A percentile compares a stretch with the other conserved stretches of the same genome.
Evolutionary conservation across 1,140 invertebrate genomes (phyloP).

Genomic region (Drusus annulatus): DNA sequence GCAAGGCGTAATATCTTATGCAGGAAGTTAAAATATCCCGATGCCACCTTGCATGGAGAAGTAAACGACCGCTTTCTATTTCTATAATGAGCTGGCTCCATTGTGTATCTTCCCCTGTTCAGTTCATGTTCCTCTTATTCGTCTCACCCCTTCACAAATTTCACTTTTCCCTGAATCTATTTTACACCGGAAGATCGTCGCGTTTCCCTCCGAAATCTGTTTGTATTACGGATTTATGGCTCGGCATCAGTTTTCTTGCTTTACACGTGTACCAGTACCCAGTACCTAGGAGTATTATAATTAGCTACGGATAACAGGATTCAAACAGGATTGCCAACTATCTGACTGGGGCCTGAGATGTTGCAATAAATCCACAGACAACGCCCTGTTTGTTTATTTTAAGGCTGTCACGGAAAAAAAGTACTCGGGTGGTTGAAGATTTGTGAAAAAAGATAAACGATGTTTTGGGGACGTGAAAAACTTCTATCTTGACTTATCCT

Average conservation of each 20-base stretch:
- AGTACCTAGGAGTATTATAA: not conserved
- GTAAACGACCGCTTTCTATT: constrained; percentile 36
- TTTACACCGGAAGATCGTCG: constrained; percentile 5
- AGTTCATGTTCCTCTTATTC: not conserved
- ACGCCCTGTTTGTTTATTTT: not conserved
- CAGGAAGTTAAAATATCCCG: not conserved
- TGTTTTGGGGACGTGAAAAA: too few relatives aligned
- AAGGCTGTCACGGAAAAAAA: too few relatives aligned
- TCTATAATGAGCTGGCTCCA: constrained; percentile 17
- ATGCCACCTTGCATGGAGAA: not conserved
- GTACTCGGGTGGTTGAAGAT: too few relatives aligned
- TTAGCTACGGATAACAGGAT: constrained; percentile 9
- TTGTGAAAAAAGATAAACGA: too few relatives aligned
- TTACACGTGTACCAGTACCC: constrained; percentile 17
- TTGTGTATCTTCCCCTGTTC: constrained; percentile 8
- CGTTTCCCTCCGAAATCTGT: constrained; percentile 25
- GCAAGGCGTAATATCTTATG: not conserved
- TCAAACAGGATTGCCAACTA: not conserved
- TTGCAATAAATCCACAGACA: not conserved
- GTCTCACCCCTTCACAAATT: not conserved
- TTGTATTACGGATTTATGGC: constrained; percentile 47
- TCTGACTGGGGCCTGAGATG: not conserved
- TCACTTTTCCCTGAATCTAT: constrained; percentile 8
- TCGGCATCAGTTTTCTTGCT: constrained; percentile 39
- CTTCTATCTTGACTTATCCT: too few relatives aligned